Conservation (phyloP, 1,140 invertebrate genomes). For the Neodiprion fabricii region DNA sequence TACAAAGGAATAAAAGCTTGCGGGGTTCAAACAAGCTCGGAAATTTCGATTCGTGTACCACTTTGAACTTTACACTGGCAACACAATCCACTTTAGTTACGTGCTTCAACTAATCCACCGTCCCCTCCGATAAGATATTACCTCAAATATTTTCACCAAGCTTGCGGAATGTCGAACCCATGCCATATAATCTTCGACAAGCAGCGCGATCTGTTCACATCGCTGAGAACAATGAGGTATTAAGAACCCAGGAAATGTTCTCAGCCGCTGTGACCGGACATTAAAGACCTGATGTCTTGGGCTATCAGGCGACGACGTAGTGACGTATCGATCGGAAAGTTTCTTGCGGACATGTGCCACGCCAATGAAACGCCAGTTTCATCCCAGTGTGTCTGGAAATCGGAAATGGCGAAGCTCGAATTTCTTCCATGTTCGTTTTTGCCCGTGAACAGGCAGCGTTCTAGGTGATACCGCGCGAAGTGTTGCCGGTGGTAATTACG, state of each 20-base stretch:
- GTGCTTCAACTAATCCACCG: not conserved
- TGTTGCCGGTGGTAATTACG: not conserved
- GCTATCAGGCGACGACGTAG: not conserved
- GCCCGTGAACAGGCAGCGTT: not conserved
- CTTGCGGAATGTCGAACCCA: not conserved
- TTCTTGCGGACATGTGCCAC: not conserved
- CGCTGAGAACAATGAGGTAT: not conserved
- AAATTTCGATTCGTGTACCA: too few relatives aligned
- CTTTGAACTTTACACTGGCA: too few relatives aligned
- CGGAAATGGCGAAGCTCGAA: not conserved
- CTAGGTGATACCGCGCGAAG: not conserved
- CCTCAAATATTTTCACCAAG: not conserved
- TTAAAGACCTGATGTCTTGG: not conserved
- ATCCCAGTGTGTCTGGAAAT: not conserved
- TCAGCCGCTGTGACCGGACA: not conserved
- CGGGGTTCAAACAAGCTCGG: too few relatives aligned
- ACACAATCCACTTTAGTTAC: too few relatives aligned
- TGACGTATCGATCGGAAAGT: not conserved
- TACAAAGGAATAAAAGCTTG: too few relatives aligned
- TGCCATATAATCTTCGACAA: not conserved
- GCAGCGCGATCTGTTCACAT: not conserved
- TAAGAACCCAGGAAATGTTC: constrained; percentile 1
- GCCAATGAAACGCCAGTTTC: not conserved
- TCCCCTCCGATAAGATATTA: not conserved
- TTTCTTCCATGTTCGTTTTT: too few relatives aligned